Evolutionary conservation across 2,797 vertebrate genomes (phyloP), one percentile per base, ranked within the genome.

Genomic region (Enteromius mattozi): DNA sequence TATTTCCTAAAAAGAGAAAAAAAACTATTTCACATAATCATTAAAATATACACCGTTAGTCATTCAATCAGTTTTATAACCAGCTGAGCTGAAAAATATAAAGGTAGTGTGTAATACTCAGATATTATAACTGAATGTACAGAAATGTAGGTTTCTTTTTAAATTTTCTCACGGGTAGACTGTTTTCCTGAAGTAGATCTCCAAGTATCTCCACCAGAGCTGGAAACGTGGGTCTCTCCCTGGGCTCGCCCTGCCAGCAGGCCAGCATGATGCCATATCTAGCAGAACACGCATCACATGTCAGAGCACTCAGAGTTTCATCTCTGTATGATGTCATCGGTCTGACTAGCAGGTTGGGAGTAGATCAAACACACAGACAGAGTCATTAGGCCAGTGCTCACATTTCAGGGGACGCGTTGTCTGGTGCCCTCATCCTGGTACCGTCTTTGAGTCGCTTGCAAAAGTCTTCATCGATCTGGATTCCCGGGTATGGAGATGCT

Each of bases 391-490:
- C 19, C 30, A 27, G 3, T 42, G 91, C 95, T 95, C 91, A 99
- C 98, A 99, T 98, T 95, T 99, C 97, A 51, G 97, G 96, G 33
- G 97, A 98, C 76, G 97, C 97, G 0, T 97, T 97, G 88, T 99
- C 97, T 1, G 98, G 98, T 6, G 98, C 92, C 90, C 97, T 95
- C 98, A 99, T 99, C 83, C 98, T 96, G 75, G 98, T 98, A 61
- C 98, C 98, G 0, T 99, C 97, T 89, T 95, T 96, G 87, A 99
- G 93, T 19, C 95, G 93, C 89, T 97, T 97, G 92, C 98, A 99
- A 91, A 99, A 99, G 7, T 99, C 98, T 89, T 99, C 98, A 0
- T 99, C 98, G 88, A 99, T 99, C 93, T 99, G 98, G 45, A 99
- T 96, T 27, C 98, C 98, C 0, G 98, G 98, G 90, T 99, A 99